These are phyloP conservation scores for Sebastiscus tertius DNA, from an alignment of 2,797 vertebrate species.

Conservation along the genomic window DNA sequence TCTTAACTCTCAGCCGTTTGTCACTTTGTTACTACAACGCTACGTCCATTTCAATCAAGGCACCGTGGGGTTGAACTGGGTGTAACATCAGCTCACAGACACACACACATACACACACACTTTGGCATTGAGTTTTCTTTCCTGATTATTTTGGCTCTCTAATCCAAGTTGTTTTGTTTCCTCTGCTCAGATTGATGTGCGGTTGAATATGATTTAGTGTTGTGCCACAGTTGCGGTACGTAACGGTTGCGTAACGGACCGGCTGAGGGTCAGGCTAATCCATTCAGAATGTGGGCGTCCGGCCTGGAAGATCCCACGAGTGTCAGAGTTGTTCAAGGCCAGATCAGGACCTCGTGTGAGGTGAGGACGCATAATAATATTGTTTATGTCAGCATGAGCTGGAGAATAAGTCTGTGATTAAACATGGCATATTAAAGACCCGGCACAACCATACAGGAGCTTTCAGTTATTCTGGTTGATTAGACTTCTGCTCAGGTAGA, in stretches of 20 bases:
- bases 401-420: neutral
- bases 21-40: conserved; percentile 17
- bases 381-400: neutral
- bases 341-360: conserved; percentile 1
- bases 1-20: conserved; percentile 1
- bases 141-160: conserved; percentile 19
- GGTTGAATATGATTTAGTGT: conserved; percentile 15
- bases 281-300: neutral
- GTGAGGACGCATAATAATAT: neutral
- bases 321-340: conserved; percentile 7
- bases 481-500: neutral
- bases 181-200: conserved; percentile 8
- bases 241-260: neutral
- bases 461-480: neutral
- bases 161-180: conserved; percentile 25
- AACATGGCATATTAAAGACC: neutral
- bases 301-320: neutral
- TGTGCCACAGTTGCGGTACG: conserved; percentile 10
- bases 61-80: conserved; percentile 11
- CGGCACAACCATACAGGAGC: neutral
- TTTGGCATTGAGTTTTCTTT: conserved; percentile 18
- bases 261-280: conserved; percentile 1
- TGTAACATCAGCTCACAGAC: conserved; percentile 1
- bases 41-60: conserved; percentile 10
- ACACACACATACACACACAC: neutral